Conservation (phyloP, 1,140 invertebrate genomes). For the Brachionus paranguensis region DNA sequence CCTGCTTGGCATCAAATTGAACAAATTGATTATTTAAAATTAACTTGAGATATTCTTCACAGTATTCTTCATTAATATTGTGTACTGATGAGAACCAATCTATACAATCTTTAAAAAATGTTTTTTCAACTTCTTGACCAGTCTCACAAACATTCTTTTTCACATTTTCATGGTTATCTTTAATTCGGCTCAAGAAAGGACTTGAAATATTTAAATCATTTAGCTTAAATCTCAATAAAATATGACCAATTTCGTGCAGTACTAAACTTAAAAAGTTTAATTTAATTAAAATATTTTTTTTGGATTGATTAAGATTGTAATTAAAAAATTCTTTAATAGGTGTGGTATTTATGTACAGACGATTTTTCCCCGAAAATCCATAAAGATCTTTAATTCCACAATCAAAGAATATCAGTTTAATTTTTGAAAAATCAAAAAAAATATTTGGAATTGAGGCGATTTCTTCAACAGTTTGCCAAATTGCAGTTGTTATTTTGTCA, state of each 20-base stretch:
- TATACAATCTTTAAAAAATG: background rate
- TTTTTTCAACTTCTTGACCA: background rate
- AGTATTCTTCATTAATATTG: background rate
- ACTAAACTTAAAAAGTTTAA: background rate
- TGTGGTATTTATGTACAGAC: background rate
- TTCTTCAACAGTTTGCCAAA: background rate
- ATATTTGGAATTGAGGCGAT: background rate
- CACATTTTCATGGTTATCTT: background rate
- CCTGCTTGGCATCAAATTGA: background rate
- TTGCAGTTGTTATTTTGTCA: background rate
- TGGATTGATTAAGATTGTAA: background rate
- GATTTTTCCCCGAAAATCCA: background rate
- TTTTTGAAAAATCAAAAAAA: background rate
- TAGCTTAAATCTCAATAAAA: background rate
- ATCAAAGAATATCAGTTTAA: background rate
- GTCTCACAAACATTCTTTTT: background rate
- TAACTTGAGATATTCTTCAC: background rate
- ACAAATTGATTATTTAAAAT: background rate
- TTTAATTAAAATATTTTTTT: background rate
- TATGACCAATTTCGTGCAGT: background rate
- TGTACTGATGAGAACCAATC: background rate
- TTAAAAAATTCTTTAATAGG: background rate
- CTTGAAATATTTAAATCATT: background rate
- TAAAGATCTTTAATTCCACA: background rate
- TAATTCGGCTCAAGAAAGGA: background rate